A percentile compares a stretch with the other conserved stretches of the same genome.
phyloP scores from a whole-genome alignment of 1,140 invertebrate species.

The Habropoda laboriosa region DNA sequence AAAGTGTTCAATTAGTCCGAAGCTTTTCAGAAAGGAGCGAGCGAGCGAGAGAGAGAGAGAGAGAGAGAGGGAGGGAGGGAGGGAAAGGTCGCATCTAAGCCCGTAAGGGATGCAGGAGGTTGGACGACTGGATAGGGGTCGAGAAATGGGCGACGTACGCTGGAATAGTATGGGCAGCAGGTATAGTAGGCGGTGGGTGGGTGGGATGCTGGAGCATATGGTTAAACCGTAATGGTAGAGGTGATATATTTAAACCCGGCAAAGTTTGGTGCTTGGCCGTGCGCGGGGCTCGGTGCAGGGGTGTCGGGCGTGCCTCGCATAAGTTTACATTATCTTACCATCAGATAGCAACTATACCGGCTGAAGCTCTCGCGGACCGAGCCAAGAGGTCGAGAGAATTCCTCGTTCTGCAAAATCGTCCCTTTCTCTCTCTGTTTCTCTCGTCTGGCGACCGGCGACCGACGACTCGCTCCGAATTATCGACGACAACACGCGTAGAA shows the following conservation, averaged over 20 bases:
- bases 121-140: slow-evolving; percentile 32
- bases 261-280: slow-evolving; percentile 77
- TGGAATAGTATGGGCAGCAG: slow-evolving; percentile 41
- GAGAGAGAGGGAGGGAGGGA: not conserved
- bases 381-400: slow-evolving; percentile 64
- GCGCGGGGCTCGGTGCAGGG: slow-evolving; percentile 56
- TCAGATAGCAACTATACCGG: slow-evolving; percentile 77
- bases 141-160: slow-evolving; percentile 42
- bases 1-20: slow-evolving; percentile 57
- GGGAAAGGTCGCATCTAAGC: slow-evolving; percentile 62
- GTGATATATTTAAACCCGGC: slow-evolving; percentile 80
- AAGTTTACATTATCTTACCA: slow-evolving; percentile 82
- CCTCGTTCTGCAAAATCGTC: slow-evolving; percentile 51
- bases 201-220: slow-evolving; percentile 73
- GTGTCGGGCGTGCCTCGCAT: slow-evolving; percentile 79
- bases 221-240: slow-evolving; percentile 78
- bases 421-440: no score
- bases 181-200: slow-evolving; percentile 6
- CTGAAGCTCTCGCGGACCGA: slow-evolving; percentile 57
- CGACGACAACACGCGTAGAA: not conserved
- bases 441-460: no score
- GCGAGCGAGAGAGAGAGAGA: not conserved
- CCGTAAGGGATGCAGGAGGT: slow-evolving; percentile 64
- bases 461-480: no score
- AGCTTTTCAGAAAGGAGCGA: slow-evolving; percentile 48